Conservation (phyloP, 1,140 invertebrate species). For the Brachionus calyciflorus region DNA sequence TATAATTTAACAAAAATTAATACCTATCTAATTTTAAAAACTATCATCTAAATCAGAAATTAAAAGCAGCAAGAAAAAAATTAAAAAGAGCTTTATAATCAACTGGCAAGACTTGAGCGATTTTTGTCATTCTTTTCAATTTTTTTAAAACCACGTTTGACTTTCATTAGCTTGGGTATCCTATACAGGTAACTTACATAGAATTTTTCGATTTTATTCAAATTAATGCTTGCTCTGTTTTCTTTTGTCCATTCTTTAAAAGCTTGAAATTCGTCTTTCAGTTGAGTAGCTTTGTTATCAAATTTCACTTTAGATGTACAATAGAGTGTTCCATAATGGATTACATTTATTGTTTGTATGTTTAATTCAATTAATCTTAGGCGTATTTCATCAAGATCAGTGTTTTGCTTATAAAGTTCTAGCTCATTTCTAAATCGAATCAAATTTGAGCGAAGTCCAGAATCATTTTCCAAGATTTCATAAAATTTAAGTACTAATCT, state of each 20-base stretch:
- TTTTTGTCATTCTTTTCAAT: constrained; percentile 7
- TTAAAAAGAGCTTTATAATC: neutral
- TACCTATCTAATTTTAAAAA: too few relatives aligned
- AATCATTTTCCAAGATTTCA: neutral
- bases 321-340: neutral
- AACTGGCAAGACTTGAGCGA: neutral
- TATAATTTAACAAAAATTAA: too few relatives aligned
- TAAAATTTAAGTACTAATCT: neutral
- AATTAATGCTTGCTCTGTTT: neutral
- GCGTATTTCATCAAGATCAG: neutral
- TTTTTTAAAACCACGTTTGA: constrained; percentile 28
- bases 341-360: neutral
- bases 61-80: too few relatives aligned
- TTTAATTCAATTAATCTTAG: neutral
- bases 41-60: too few relatives aligned
- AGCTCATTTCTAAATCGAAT: constrained; percentile 2
- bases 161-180: constrained; percentile 26
- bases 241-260: constrained; percentile 18
- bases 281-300: neutral
- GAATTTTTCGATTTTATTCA: constrained; percentile 8
- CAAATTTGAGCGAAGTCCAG: neutral
- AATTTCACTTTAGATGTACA: constrained; percentile 5
- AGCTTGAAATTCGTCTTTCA: neutral
- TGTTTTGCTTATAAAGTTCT: neutral
- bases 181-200: constrained; percentile 27